These are phyloP conservation scores for Eumerus sabulonum DNA, from an alignment of 2,888 invertebrate genomes.

Conservation along the genomic window DNA sequence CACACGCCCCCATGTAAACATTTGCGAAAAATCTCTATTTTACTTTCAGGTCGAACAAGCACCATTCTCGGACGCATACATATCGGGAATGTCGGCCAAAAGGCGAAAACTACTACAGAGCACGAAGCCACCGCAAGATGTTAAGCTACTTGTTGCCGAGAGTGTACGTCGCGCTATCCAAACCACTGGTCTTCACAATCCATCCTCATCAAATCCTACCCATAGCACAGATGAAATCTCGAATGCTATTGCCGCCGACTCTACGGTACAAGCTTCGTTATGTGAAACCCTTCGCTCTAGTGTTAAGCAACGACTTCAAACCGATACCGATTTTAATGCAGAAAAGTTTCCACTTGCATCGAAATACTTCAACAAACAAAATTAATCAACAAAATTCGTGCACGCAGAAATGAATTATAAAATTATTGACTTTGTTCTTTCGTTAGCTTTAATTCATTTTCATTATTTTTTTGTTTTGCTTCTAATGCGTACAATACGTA, in stretches of 20 bases:
- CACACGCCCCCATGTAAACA: too few relatives aligned
- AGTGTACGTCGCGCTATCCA: constrained; percentile 77
- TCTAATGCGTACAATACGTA: too few relatives aligned
- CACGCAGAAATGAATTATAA: constrained; percentile 35
- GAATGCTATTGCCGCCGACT: constrained; percentile 75
- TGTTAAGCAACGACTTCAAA: constrained; percentile 76
- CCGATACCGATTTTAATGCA: constrained; percentile 76
- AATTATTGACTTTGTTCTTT: constrained; percentile 28
- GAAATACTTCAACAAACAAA: constrained; percentile 76
- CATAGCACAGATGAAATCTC: constrained; percentile 73
- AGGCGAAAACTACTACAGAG: constrained; percentile 86
- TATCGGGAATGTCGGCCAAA: constrained; percentile 93
- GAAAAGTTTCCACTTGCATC: constrained; percentile 78
- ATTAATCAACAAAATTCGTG: constrained; percentile 45
- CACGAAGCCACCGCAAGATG: constrained; percentile 75
- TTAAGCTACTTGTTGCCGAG: constrained; percentile 75
- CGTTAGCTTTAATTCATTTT: constrained; percentile 26
- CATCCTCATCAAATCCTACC: constrained; percentile 70
- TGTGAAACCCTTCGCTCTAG: constrained; percentile 76
- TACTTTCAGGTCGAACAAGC: constrained; percentile 76
- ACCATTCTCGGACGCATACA: constrained; percentile 93
- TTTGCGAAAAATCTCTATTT: too few relatives aligned
- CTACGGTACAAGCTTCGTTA: constrained; percentile 76
- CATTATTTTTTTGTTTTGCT: constrained; percentile 11
- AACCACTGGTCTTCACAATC: constrained; percentile 72